Base-by-base conservation (phyloP, 2,888 invertebrate genomes). In the Nemapogon koenigi region DNA sequence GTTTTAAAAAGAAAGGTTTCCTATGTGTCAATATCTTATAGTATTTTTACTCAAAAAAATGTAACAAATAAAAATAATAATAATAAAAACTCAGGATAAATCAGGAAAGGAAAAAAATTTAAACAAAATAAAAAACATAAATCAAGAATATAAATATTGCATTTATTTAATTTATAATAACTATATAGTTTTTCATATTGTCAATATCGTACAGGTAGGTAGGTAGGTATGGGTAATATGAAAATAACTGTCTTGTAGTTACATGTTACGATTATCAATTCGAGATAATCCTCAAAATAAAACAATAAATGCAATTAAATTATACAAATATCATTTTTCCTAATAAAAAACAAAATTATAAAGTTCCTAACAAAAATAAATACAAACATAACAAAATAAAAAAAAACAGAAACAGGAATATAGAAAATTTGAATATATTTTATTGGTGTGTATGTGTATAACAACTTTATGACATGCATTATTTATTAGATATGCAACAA, bases 101-200 rank as follows among this genome's bases (percentile, higher is more conserved):
- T 66, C 71, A 67, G 69, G 61, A 65, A 63, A 55, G 56, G 59
- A 67, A 59, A 54, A 57, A 52, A 57, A 57, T 61, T 56, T 17
- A 35, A 35, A 35, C 2, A 26, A 53, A 68, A 70, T 70, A 71
- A 70, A 70, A 71, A 39, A 42, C 40, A 39, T 39, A 73, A 71
- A 60, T 72, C 69, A 75, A 72, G 76, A 79, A 79, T 79, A 78
- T 79, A 80, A 80, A 80, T 80, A 80, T 79, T 79, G 72, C 70
- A 73, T 80, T 79, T 79, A 79, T 79, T 78, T 79, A 71, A 7
- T 17, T 16, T 11, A 37, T 16, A 35, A 35, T 33, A 33, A n/a
- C 8, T n/a, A 16, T 13, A 35, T 57, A 58, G 54, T 57, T 46
- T 62, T 59, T 66, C 68, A n/a, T n/a, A n/a, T n/a, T n/a, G n/a